Base-by-base conservation (phyloP, 2,888 invertebrate species). In the Netelia melanura region DNA sequence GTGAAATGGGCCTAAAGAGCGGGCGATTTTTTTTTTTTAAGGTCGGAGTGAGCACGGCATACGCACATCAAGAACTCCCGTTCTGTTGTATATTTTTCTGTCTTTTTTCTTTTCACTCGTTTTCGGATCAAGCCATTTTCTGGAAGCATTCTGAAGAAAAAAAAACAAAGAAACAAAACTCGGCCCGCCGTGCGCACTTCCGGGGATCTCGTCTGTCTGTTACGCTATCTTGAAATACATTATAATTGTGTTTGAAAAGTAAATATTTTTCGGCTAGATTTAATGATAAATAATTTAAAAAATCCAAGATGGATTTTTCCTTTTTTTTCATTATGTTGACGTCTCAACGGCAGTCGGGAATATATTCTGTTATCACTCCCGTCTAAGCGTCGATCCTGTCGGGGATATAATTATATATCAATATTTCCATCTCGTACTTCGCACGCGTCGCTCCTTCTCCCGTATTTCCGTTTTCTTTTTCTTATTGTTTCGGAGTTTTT, bases 401-500 rank as follows among this genome's bases (percentile, higher is more conserved):
- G 38, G 38, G 58, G 21, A 21, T 58, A 9, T 58, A 58, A 17
- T 48, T 14, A 14, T 48, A 48, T 48, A 48, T 48, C 48, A 14
- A 14, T 48, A 48, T 48, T 14, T 48, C 48, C 48, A 48, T 48
- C 48, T 48, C 48, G 14, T 10, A 58, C n/a, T 9, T 58, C 9
- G 2, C 17, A 17, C 56, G 56, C 21, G n/a, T 25, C 6, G 65
- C 9, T 68, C 23, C 70, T 54, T 54, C 17, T 56, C 14, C 79
- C n/a, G 58, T 30, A 48, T 54, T 64, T 54, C 56, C 5, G 17
- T 56, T 62, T 17, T 10, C 23, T 3, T 44, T 43, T 54, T 48
- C 54, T 48, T 52, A 92, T 89, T 92, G 88, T 87, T 92, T 91
- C 43, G 91, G 80, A 62, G 88, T 82, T 52, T 89, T 88, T 9